These are phyloP conservation scores for Neopipo cinnamomea DNA, from an alignment of 2,113 vertebrate genomes.

Conservation along the genomic window DNA sequence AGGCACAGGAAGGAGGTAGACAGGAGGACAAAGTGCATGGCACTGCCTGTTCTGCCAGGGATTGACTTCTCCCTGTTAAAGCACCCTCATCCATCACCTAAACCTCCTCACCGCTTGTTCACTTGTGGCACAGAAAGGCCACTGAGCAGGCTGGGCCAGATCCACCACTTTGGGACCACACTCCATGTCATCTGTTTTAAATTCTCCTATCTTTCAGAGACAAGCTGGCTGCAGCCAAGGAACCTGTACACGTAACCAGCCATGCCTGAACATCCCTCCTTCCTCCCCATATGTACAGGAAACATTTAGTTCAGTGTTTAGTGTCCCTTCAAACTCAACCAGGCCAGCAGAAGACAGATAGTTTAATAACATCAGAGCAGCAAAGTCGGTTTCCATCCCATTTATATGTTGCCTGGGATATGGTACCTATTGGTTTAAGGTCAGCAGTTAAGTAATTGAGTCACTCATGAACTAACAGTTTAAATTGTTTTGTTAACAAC, in stretches of 20 bases:
- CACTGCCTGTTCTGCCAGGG: not conserved
- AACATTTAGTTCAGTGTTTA: not conserved
- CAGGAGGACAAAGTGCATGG: not conserved
- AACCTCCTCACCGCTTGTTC: not conserved
- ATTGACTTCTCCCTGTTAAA: not conserved
- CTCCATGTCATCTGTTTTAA: not conserved
- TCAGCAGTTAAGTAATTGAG: not conserved
- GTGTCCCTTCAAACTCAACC: not conserved
- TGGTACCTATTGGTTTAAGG: not conserved
- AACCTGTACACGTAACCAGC: not conserved
- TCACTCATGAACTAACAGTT: not conserved
- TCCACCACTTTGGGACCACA: not conserved
- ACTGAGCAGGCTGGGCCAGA: not conserved
- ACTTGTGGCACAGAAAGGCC: not conserved
- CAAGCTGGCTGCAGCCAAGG: not conserved
- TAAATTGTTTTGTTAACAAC: not conserved
- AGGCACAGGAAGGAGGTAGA: not conserved
- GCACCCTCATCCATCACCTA: not conserved
- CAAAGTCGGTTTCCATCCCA: not conserved
- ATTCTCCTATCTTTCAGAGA: not conserved
- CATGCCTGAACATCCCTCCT: not conserved
- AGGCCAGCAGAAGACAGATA: not conserved
- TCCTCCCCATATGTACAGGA: not conserved
- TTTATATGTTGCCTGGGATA: not conserved
- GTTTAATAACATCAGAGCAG: conserved; percentile 5